Evolutionary conservation across 2,888 invertebrate genomes (phyloP).

Genomic region (Pseudeuparius sepicola): DNA sequence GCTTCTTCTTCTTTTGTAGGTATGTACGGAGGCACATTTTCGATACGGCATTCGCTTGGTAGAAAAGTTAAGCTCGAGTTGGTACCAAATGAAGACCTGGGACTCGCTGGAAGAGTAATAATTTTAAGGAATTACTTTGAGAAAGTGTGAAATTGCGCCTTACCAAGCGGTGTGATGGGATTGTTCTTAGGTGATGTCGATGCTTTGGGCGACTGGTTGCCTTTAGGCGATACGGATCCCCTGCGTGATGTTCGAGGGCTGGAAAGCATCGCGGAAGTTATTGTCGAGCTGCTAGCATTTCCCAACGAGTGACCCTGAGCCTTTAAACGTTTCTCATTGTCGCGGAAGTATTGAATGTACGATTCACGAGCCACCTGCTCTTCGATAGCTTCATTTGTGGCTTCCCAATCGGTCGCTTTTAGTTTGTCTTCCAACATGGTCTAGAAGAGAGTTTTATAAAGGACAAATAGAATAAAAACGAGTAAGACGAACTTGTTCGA

Average conservation of each 20-base stretch:
- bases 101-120: slow-evolving; percentile 25
- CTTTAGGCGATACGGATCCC: slow-evolving; percentile 37
- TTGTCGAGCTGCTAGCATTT: slow-evolving; percentile 37
- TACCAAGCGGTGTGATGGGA: no score
- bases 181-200: no score
- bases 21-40: slow-evolving; percentile 28
- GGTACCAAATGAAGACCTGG: slow-evolving; percentile 23
- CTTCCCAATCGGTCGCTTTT: slow-evolving; percentile 83
- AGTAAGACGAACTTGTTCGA: slow-evolving; percentile 57
- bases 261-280: slow-evolving; percentile 33
- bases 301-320: slow-evolving; percentile 34
- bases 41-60: slow-evolving; percentile 19
- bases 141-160: no score
- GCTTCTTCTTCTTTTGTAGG: slow-evolving; percentile 31
- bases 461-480: no score
- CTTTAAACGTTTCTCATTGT: slow-evolving; percentile 36
- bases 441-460: slow-evolving; percentile 38
- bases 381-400: slow-evolving; percentile 82
- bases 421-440: slow-evolving; percentile 86
- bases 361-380: slow-evolving; percentile 81
- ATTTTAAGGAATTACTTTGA: no score
- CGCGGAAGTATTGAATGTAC: slow-evolving; percentile 57
- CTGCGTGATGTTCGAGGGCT: slow-evolving; percentile 34
- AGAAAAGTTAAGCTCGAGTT: slow-evolving; percentile 7
- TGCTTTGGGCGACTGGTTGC: slow-evolving; percentile 35